Base-by-base conservation (phyloP, 2,888 invertebrate genomes). In the Dryomyza anilis region DNA sequence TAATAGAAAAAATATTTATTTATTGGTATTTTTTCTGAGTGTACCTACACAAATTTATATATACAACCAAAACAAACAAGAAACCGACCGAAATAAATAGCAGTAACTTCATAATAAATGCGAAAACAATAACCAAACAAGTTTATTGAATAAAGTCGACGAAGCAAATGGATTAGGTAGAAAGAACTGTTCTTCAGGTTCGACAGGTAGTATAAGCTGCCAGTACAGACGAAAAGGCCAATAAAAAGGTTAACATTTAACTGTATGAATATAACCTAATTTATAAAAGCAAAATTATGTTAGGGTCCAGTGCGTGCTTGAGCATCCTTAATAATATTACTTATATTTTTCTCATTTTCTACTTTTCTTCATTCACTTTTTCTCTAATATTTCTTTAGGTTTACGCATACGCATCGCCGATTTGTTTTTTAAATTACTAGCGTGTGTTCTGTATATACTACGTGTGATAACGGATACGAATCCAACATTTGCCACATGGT, bases 391-490 rank as follows among this genome's bases (percentile, higher is more conserved):
- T n/a, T n/a, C 89, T 89, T 67, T 88, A 96, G 97, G 97, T 90
- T 90, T 98, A 85, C 92, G 97, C 83, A 97, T 98, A 86, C 93
- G 98, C 82, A 93, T 97, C 84, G 96, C 96, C 78, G 98, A 98
- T 86, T 87, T 98, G 85, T 91, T 97, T 86, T 94, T 98, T 88
- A 98, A 98, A 87, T 87, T 98, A 77, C 87, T 98, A 84, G 94
- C 97, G 84, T 98, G 98, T 86, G 89, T 96, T 84, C 89, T 98
- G 83, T 98, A 98, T 85, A 94, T 97, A 86, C 90, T 94, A 83
- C 89, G 97, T 78, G 96, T 96, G 73, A 89, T 94, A 82, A 91
- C 92, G 79, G 96, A 97, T 86, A 89, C 88, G 82, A 90, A 95
- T 84, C 95, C 95, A 66, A 93, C 92, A 72, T 89, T 89, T 77